Conservation (phyloP, 2,888 invertebrate species). For the Ornithoptera alexandrae region DNA sequence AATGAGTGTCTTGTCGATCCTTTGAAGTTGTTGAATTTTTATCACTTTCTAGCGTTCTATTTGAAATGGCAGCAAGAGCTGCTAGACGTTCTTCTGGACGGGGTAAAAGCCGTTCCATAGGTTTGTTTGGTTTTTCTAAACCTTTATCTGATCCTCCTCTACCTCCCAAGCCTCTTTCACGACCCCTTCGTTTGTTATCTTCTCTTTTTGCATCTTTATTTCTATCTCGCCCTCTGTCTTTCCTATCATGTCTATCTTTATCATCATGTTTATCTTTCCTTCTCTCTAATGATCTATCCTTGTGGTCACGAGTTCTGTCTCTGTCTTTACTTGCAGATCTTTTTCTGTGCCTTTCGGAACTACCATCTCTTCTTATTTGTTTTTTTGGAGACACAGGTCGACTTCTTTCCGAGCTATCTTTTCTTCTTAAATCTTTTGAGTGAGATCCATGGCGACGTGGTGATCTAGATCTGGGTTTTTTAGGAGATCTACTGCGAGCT, state of each 20-base stretch:
- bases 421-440: slow-evolving; percentile 69
- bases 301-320: slow-evolving; percentile 76
- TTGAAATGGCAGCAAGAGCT: slow-evolving; percentile 78
- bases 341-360: slow-evolving; percentile 67
- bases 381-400: slow-evolving; percentile 76
- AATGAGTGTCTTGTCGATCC: slow-evolving; percentile 70
- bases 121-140: slow-evolving; percentile 81
- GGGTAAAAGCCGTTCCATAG: slow-evolving; percentile 82
- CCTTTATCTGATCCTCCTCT: slow-evolving; percentile 75
- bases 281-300: slow-evolving; percentile 71
- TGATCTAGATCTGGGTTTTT: slow-evolving; percentile 70
- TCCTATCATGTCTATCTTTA: slow-evolving; percentile 82
- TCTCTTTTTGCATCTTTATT: slow-evolving; percentile 77
- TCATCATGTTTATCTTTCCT: slow-evolving; percentile 78
- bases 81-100: slow-evolving; percentile 83
- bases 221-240: slow-evolving; percentile 84
- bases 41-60: slow-evolving; percentile 67
- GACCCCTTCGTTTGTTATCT: slow-evolving; percentile 75
- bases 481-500: slow-evolving; percentile 72
- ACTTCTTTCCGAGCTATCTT: slow-evolving; percentile 73
- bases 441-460: slow-evolving; percentile 59
- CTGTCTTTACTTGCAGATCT: slow-evolving; percentile 70
- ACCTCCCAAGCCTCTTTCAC: slow-evolving; percentile 72
- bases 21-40: slow-evolving; percentile 71
- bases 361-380: slow-evolving; percentile 63